Evolutionary conservation across 2,113 vertebrate genomes (phyloP).

Genomic region (Neofelis nebulosa): DNA sequence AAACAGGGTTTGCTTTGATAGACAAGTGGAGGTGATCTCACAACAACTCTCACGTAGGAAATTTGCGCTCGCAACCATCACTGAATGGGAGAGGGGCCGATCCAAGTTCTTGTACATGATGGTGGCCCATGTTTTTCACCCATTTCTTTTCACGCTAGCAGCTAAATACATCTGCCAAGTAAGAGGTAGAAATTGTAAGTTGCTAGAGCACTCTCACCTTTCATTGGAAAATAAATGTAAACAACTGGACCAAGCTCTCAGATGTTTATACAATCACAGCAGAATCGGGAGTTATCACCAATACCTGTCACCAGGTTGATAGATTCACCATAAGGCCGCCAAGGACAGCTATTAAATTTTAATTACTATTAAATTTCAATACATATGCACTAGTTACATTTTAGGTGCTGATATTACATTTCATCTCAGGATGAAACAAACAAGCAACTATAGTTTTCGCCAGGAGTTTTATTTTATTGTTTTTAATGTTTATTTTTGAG

Average conservation of each 20-base stretch:
- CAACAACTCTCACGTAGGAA: not conserved
- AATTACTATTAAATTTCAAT: not conserved
- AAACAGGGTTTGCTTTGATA: not conserved
- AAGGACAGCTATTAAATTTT: not conserved
- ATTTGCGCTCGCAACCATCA: not conserved
- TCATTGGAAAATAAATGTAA: not conserved
- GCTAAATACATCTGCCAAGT: not conserved
- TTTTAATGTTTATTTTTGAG: too few species aligned
- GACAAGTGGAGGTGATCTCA: not conserved
- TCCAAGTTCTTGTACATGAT: not conserved
- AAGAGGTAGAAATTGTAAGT: not conserved
- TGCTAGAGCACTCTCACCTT: not conserved
- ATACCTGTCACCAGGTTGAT: not conserved
- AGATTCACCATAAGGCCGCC: not conserved
- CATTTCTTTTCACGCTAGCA: not conserved
- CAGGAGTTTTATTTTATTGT: not conserved
- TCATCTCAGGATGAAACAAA: slow-evolving; percentile 5
- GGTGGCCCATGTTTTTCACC: not conserved
- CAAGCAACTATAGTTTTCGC: not conserved
- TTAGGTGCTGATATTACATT: not conserved
- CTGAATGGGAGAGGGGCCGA: not conserved
- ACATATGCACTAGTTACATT: not conserved
- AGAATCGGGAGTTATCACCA: not conserved
- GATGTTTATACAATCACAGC: not conserved
- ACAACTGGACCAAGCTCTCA: not conserved